Conservation (phyloP, 2,888 invertebrate genomes). For the Protophormia terraenovae region DNA sequence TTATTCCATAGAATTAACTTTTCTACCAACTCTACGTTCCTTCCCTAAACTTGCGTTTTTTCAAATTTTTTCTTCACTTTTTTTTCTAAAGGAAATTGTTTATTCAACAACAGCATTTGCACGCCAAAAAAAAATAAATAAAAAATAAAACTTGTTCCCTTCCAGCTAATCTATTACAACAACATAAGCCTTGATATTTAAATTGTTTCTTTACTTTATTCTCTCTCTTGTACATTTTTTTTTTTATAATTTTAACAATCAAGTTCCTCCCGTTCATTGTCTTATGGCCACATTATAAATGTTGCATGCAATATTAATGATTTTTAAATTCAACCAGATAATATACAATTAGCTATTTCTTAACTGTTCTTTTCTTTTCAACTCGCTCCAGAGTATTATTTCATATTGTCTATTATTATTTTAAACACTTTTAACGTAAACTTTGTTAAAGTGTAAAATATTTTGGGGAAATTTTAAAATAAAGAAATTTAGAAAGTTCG, state of each 20-base stretch:
- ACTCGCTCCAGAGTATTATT: background rate
- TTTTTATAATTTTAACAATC: background rate
- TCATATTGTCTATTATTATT: background rate
- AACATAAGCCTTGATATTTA: constrained; percentile 73
- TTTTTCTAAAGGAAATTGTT: constrained; percentile 68
- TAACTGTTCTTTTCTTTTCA: constrained; percentile 12
- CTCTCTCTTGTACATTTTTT: background rate
- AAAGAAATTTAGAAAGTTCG: too few species aligned
- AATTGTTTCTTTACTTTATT: constrained; percentile 72
- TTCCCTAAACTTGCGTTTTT: constrained; percentile 34
- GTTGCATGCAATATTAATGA: constrained; percentile 63
- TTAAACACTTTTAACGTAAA: constrained; percentile 7
- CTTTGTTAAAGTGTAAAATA: background rate
- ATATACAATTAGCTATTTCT: constrained; percentile 52
- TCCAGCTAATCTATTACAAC: constrained; percentile 44
- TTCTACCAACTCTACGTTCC: constrained; percentile 62
- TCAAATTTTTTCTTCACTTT: constrained; percentile 10
- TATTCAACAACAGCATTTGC: constrained; percentile 30
- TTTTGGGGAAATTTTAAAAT: background rate
- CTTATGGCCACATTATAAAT: constrained; percentile 56
- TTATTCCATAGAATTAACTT: constrained; percentile 68
- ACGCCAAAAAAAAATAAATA: background rate
- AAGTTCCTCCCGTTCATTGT: constrained; percentile 19
- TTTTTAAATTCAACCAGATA: constrained; percentile 56
- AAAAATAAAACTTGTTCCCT: constrained; percentile 62